phyloP scores from a whole-genome alignment of 2,888 invertebrate species.

The Tetheella fluctuosa region DNA sequence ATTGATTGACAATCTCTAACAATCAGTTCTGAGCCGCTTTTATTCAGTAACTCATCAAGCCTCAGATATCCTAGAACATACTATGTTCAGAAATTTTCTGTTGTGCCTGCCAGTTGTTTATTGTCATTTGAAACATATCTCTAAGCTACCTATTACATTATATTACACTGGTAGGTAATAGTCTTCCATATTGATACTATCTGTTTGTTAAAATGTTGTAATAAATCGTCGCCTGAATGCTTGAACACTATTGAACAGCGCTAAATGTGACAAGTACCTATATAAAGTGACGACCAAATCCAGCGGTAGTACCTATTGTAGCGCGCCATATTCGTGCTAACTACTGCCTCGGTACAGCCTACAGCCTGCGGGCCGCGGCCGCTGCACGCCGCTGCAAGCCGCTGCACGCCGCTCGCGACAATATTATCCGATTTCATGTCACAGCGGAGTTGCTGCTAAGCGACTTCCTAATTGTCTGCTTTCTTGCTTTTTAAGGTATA shows the following conservation, averaged over 20 bases:
- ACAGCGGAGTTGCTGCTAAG: not conserved
- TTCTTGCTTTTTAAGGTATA: not conserved
- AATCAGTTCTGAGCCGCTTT: too few species aligned
- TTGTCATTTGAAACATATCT: too few species aligned
- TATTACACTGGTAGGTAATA: too few species aligned
- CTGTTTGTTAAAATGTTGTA: not conserved
- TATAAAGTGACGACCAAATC: slow-evolving; percentile 7
- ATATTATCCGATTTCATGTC: not conserved
- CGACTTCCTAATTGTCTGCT: not conserved
- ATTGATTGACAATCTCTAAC: too few species aligned
- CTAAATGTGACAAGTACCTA: not conserved
- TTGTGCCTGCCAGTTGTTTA: too few species aligned
- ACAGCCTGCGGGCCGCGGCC: too few species aligned
- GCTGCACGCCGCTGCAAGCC: not conserved
- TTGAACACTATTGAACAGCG: too few species aligned
- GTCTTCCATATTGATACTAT: too few species aligned
- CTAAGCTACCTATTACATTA: too few species aligned
- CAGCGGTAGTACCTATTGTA: not conserved
- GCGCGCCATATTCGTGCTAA: not conserved
- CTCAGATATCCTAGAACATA: too few species aligned
- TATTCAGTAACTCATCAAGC: too few species aligned
- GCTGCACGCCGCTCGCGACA: not conserved
- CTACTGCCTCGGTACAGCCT: not conserved
- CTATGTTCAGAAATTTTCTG: too few species aligned
- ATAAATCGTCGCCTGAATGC: not conserved